phyloP scores from a whole-genome alignment of 2,888 invertebrate species.

The Nomada lathburiana region DNA sequence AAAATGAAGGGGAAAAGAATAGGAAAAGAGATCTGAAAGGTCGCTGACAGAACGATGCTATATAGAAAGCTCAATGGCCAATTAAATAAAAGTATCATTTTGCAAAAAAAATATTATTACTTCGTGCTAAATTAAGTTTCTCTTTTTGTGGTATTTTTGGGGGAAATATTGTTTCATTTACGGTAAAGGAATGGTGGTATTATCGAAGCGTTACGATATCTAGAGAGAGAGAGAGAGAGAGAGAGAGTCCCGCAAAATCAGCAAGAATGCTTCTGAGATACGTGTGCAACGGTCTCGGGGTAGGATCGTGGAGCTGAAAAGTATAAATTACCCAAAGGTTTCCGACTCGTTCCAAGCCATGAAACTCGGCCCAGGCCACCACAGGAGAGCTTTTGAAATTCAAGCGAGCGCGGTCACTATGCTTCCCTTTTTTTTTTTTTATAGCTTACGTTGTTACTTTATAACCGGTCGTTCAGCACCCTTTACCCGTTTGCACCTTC shows the following conservation, averaged over 20 bases:
- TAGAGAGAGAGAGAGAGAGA: too few relatives aligned
- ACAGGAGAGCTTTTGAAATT: conserved; percentile 26
- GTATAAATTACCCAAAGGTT: conserved; percentile 34
- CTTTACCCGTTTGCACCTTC: conserved; percentile 3
- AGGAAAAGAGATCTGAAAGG: too few relatives aligned
- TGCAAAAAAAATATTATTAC: too few relatives aligned
- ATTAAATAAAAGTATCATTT: too few relatives aligned
- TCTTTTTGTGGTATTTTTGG: too few relatives aligned
- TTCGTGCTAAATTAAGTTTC: too few relatives aligned
- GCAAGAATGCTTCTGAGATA: neutral
- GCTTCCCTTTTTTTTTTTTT: neutral
- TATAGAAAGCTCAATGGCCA: too few relatives aligned
- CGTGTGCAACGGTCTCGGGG: neutral
- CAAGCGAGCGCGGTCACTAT: conserved; percentile 21
- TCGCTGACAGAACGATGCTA: too few relatives aligned
- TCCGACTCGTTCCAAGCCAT: conserved; percentile 19
- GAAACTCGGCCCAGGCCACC: conserved; percentile 8
- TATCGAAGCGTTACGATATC: too few relatives aligned
- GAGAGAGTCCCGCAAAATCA: neutral
- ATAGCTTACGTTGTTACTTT: conserved; percentile 23
- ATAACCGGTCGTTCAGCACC: neutral
- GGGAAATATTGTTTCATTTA: too few relatives aligned
- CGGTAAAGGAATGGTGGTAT: too few relatives aligned
- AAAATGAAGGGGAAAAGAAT: too few relatives aligned
- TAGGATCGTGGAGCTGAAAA: neutral